These are phyloP conservation scores for Halcyon malimbica DNA, from an alignment of 2,113 vertebrate genomes.

Conservation along the genomic window DNA sequence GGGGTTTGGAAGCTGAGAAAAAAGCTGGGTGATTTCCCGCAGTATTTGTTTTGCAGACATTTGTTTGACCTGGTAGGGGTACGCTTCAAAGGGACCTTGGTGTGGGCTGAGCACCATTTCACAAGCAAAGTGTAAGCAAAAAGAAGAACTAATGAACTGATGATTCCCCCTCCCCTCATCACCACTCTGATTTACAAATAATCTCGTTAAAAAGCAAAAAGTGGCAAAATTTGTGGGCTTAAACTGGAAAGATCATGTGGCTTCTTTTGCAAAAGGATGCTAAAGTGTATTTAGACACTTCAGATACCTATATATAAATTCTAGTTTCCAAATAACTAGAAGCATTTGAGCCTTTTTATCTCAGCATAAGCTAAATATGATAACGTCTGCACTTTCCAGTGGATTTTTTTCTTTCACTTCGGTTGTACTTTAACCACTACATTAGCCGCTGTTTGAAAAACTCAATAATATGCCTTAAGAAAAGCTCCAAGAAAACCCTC, in stretches of 20 bases:
- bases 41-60: neutral
- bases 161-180: neutral
- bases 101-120: neutral
- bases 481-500: slow-evolving; percentile 14
- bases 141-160: neutral
- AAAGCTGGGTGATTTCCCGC: neutral
- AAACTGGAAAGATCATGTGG: neutral
- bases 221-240: neutral
- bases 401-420: neutral
- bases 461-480: neutral
- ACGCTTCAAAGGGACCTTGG: neutral
- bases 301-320: neutral
- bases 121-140: neutral
- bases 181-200: neutral
- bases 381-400: neutral
- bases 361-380: neutral
- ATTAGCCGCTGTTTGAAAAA: slow-evolving; percentile 1
- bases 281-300: neutral
- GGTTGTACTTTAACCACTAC: neutral
- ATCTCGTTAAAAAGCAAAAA: neutral
- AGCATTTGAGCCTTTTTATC: neutral
- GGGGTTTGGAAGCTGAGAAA: neutral
- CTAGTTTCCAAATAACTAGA: neutral
- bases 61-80: neutral
- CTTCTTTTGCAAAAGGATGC: neutral